phyloP scores from a whole-genome alignment of 1,140 invertebrate species.

The Arctopsyche grandis region DNA sequence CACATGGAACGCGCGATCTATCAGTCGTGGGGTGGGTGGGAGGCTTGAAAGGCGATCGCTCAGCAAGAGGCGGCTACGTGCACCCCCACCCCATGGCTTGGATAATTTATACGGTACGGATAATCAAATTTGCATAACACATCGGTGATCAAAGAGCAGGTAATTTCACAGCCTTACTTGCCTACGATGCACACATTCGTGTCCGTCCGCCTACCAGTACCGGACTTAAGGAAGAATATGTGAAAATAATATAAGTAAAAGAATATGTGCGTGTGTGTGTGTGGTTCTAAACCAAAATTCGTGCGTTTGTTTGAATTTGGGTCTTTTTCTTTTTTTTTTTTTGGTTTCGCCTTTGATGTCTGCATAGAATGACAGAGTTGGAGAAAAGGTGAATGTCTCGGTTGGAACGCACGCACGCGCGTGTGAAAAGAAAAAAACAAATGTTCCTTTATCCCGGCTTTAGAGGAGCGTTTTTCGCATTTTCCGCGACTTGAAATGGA shows the following conservation, averaged over 20 bases:
- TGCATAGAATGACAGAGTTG: background rate
- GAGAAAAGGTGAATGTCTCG: background rate
- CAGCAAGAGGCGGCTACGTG: background rate
- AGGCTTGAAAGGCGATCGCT: background rate
- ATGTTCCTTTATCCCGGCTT: background rate
- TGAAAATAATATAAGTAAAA: background rate
- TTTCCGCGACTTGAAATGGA: background rate
- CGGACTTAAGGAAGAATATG: too few species aligned
- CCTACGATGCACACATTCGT: background rate
- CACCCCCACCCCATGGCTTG: background rate
- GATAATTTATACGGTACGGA: slow-evolving; percentile 53
- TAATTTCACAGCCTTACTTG: slow-evolving; percentile 50
- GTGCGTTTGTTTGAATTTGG: too few species aligned
- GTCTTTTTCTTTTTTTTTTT: too few species aligned
- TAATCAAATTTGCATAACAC: slow-evolving; percentile 55
- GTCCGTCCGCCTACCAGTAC: background rate
- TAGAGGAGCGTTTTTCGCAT: background rate
- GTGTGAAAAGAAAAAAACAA: background rate
- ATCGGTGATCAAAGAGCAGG: slow-evolving; percentile 54
- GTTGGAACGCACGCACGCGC: background rate
- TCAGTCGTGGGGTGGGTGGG: background rate
- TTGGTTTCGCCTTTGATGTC: background rate
- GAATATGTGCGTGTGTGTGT: background rate
- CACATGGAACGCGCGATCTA: slow-evolving; percentile 4
- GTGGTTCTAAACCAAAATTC: background rate